phyloP scores from a whole-genome alignment of 1,140 invertebrate genomes.

The Druon quercuslanigerum region DNA sequence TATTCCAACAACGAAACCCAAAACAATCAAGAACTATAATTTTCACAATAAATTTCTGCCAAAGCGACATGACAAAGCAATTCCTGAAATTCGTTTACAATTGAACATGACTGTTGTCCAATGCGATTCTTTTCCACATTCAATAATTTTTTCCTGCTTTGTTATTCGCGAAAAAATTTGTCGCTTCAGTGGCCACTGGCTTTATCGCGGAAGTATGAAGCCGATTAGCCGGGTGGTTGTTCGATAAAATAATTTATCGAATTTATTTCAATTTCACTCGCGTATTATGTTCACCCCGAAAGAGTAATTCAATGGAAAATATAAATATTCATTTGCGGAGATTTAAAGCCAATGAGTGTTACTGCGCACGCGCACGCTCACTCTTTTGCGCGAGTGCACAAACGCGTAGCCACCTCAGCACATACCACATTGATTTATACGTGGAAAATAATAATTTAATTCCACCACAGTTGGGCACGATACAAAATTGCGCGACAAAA shows the following conservation, averaged over 20 bases:
- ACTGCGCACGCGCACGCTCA: slow-evolving; percentile 17
- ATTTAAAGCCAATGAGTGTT: slow-evolving; percentile 68
- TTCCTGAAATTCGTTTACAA: too few species aligned
- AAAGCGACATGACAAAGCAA: too few species aligned
- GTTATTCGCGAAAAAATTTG: background rate
- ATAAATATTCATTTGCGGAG: slow-evolving; percentile 76
- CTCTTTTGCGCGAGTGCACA: slow-evolving; percentile 12
- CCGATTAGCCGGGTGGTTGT: slow-evolving; percentile 69
- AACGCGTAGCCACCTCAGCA: slow-evolving; percentile 6
- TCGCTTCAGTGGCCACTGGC: background rate
- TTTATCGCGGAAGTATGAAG: slow-evolving; percentile 53
- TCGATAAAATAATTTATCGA: slow-evolving; percentile 75
- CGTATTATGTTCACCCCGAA: slow-evolving; percentile 71
- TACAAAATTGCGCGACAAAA: slow-evolving; percentile 75
- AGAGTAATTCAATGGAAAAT: slow-evolving; percentile 76
- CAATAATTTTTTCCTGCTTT: background rate
- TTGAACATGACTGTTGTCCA: too few species aligned
- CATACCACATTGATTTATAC: slow-evolving; percentile 68
- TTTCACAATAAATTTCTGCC: too few species aligned
- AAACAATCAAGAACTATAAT: too few species aligned
- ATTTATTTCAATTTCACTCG: slow-evolving; percentile 73
- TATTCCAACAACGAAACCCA: too few species aligned
- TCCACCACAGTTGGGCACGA: slow-evolving; percentile 73
- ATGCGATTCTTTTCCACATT: background rate
- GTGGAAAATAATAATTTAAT: slow-evolving; percentile 76